Evolutionary conservation across 2,113 vertebrate species (phyloP).

Genomic region (Dendrocopos noguchii): DNA sequence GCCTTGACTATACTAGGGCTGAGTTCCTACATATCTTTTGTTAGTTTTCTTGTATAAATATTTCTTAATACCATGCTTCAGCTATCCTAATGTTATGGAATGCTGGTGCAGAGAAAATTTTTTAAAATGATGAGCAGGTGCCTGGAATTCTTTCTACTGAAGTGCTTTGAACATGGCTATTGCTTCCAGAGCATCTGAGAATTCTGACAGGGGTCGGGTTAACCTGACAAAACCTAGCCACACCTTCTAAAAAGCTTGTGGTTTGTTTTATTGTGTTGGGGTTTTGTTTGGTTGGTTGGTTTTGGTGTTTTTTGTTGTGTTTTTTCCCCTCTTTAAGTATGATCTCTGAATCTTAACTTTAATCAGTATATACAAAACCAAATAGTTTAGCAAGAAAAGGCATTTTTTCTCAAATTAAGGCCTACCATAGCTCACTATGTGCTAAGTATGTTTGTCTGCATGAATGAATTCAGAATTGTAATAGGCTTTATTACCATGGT

Average conservation of each 20-base stretch:
- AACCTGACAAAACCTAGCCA: background rate
- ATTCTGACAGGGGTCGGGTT: background rate
- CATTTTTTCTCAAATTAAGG: background rate
- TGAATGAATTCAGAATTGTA: slow-evolving; percentile 3
- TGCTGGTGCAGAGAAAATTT: background rate
- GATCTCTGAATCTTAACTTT: background rate
- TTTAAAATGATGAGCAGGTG: rapidly evolving
- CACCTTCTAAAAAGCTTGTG: background rate
- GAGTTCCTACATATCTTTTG: background rate
- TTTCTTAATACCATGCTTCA: background rate
- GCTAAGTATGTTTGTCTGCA: background rate
- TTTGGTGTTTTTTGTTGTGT: background rate
- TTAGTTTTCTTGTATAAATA: background rate
- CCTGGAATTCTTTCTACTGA: background rate
- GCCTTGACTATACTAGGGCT: background rate
- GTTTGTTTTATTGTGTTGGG: background rate
- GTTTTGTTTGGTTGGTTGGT: no score
- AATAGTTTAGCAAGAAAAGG: background rate
- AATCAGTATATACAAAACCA: background rate
- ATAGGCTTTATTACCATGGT: background rate
- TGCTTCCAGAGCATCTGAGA: background rate
- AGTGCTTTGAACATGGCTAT: background rate
- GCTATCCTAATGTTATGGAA: background rate
- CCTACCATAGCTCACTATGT: background rate
- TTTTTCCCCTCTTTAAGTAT: background rate